A percentile compares a stretch with the other conserved stretches of the same genome.
Evolutionary conservation across 2,113 vertebrate genomes (phyloP).

Genomic region (Otolemur garnettii): DNA sequence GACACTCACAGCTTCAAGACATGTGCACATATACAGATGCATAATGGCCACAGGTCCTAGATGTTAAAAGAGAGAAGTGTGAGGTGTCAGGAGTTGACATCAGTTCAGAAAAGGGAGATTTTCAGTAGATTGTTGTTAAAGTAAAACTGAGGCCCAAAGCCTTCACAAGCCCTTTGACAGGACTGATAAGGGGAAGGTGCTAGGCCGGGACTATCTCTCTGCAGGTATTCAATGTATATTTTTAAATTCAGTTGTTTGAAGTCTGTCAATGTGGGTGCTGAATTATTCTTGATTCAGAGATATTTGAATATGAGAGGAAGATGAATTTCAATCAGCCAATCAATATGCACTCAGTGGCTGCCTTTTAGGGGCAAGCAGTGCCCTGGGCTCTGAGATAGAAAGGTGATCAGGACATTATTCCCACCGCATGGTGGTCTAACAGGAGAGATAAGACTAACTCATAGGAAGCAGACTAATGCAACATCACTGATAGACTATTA

Average conservation of each 20-base stretch:
- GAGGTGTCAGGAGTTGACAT: neutral
- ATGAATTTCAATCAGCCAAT: neutral
- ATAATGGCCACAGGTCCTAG: neutral
- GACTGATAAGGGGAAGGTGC: neutral
- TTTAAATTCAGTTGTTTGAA: constrained; percentile 60
- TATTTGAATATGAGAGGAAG: neutral
- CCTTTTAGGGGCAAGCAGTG: neutral
- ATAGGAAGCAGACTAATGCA: neutral
- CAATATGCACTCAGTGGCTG: neutral
- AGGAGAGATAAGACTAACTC: neutral
- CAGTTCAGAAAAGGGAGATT: neutral
- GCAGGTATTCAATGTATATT: neutral
- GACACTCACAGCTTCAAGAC: constrained; percentile 5
- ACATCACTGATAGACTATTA: neutral
- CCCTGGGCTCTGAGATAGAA: neutral
- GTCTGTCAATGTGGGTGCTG: neutral
- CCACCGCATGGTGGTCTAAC: neutral
- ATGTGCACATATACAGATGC: neutral
- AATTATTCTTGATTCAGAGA: constrained; percentile 51
- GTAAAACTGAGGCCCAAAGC: neutral
- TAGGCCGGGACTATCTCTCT: neutral
- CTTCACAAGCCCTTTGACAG: neutral
- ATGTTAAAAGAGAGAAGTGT: neutral
- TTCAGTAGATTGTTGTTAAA: neutral
- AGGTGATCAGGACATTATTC: neutral